A percentile compares a stretch with the other conserved stretches of the same genome.
phyloP scores from a whole-genome alignment of 2,888 invertebrate genomes.

The Amphipoea lucens region DNA sequence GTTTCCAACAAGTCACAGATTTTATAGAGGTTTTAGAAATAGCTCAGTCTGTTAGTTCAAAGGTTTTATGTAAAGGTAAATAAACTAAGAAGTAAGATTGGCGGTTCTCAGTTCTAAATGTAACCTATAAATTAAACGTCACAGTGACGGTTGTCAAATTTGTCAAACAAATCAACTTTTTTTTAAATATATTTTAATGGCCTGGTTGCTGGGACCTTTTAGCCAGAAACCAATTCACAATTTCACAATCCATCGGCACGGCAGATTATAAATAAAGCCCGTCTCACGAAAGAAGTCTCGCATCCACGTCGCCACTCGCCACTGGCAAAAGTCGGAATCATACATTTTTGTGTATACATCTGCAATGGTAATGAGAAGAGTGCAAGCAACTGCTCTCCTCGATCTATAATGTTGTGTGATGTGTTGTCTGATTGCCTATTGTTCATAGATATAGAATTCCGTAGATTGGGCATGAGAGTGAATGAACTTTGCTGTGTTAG shows the following conservation, averaged over 20 bases:
- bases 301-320: background rate
- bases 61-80: background rate
- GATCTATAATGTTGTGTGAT: too few species aligned
- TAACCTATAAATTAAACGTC: conserved; percentile 23
- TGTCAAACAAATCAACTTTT: background rate
- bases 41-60: background rate
- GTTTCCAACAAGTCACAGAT: background rate
- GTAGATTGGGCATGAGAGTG: too few species aligned
- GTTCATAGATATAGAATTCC: too few species aligned
- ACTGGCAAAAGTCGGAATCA: background rate
- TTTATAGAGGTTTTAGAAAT: background rate
- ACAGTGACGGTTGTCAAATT: background rate
- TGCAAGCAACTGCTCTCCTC: too few species aligned
- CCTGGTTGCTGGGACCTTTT: too few species aligned
- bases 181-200: too few species aligned
- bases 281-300: background rate
- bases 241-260: background rate
- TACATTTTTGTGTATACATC: background rate
- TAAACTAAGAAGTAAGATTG: background rate
- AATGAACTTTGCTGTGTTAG: too few species aligned
- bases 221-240: too few species aligned
- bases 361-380: too few species aligned
- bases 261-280: background rate
- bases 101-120: background rate
- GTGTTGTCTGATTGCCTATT: too few species aligned